phyloP scores from a whole-genome alignment of 2,888 invertebrate genomes.

The Drosophila atripex region DNA sequence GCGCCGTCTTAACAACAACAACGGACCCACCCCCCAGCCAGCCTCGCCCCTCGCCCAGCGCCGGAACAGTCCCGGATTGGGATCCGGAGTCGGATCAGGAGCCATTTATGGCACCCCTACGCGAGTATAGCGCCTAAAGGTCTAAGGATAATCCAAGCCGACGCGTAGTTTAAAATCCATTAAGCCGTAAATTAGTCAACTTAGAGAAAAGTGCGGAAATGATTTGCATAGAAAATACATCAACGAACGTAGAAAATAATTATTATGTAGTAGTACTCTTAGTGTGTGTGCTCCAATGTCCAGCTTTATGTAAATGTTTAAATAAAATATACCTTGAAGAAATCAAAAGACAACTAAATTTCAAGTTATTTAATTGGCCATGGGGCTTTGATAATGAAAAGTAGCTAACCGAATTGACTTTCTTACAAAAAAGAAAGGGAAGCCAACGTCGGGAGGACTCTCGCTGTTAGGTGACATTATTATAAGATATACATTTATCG shows the following conservation, averaged over 20 bases:
- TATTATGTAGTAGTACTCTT: conserved; percentile 62
- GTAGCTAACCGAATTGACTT: too few species aligned
- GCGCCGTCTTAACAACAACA: conserved; percentile 72
- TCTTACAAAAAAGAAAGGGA: too few species aligned
- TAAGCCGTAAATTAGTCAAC: conserved; percentile 49
- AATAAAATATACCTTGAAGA: conserved; percentile 52
- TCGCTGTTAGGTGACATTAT: too few species aligned
- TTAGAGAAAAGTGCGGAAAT: conserved; percentile 33
- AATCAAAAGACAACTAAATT: not conserved
- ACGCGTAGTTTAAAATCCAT: conserved; percentile 42
- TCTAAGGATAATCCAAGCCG: conserved; percentile 62
- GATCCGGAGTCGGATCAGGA: conserved; percentile 30
- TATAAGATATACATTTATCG: too few species aligned
- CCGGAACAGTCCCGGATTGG: conserved; percentile 68
- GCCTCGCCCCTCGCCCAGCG: conserved; percentile 78
- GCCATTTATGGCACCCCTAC: conserved; percentile 83
- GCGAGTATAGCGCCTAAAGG: conserved; percentile 82
- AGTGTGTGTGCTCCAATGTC: conserved; percentile 69
- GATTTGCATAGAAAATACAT: conserved; percentile 46
- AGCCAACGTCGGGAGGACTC: too few species aligned
- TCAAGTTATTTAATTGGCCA: not conserved
- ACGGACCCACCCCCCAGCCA: conserved; percentile 59
- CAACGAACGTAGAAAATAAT: conserved; percentile 38
- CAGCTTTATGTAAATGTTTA: conserved; percentile 74
- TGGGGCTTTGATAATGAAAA: not conserved